A percentile compares a stretch with the other conserved stretches of the same genome.
These are phyloP conservation scores for Muricea muricata DNA, from an alignment of 92 coral and sea anemone genomes.

Conservation along the genomic window DNA sequence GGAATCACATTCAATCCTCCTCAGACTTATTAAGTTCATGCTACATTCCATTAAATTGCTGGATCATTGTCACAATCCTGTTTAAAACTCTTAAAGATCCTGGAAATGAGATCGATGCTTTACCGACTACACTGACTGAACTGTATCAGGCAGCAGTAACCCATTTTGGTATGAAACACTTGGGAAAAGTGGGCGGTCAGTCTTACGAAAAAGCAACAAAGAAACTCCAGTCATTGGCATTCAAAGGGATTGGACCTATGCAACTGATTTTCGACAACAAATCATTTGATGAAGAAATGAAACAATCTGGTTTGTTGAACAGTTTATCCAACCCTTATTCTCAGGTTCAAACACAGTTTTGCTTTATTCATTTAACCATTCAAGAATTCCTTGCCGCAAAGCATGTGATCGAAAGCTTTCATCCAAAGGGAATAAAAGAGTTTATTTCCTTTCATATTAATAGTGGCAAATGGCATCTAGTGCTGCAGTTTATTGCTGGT, in stretches of 20 bases:
- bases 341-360: background rate
- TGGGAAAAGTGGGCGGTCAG: background rate
- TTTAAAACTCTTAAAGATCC: background rate
- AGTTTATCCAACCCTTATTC: background rate
- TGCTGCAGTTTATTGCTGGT: slow-evolving; percentile 16
- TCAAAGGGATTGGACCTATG: background rate
- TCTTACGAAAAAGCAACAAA: background rate
- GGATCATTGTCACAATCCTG: slow-evolving; percentile 40
- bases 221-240: background rate
- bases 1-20: slow-evolving; percentile 40
- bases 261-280: background rate
- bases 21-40: slow-evolving; percentile 45
- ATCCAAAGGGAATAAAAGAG: background rate
- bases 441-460: background rate
- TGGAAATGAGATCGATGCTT: background rate
- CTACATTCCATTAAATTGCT: slow-evolving; percentile 67
- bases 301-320: background rate
- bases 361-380: background rate
- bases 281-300: background rate
- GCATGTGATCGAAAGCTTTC: background rate
- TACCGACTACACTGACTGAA: background rate
- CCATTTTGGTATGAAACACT: background rate
- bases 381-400: slow-evolving; percentile 16
- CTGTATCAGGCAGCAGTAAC: background rate
- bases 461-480: background rate